Conservation (phyloP, 1,140 invertebrate species). For the Cyclina sinensis region DNA sequence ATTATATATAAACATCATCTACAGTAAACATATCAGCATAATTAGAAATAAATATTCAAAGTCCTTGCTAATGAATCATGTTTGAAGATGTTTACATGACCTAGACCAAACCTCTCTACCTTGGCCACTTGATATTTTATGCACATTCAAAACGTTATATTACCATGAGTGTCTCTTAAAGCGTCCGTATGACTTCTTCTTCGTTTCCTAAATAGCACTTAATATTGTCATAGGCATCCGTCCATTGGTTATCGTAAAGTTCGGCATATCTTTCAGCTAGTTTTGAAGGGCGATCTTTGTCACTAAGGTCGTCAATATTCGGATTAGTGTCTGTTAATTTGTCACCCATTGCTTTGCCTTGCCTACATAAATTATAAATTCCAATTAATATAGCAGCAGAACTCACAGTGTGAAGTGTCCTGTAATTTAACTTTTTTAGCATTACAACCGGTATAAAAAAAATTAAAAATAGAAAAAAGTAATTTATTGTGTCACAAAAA, state of each 20-base stretch:
- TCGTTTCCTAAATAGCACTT: neutral
- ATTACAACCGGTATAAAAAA: neutral
- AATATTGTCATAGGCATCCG: neutral
- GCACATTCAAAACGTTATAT: neutral
- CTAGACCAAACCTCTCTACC: neutral
- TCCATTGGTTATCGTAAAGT: constrained; percentile 10
- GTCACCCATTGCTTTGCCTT: neutral
- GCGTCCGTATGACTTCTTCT: neutral
- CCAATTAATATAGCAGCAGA: neutral
- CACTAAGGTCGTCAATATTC: neutral
- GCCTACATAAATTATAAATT: neutral
- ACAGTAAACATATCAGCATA: neutral
- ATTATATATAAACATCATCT: too few relatives aligned
- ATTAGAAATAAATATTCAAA: neutral
- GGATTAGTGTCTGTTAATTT: constrained; percentile 10
- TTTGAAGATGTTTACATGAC: neutral
- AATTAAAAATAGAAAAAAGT: neutral
- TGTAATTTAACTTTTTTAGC: neutral
- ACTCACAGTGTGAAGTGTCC: too few relatives aligned
- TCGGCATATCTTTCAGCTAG: neutral
- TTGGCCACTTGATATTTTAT: neutral
- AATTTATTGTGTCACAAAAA: neutral
- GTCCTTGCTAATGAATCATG: neutral
- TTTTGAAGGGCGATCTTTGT: constrained; percentile 1
- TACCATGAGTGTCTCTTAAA: too few relatives aligned